Evolutionary conservation across 1,140 invertebrate species (phyloP), one percentile per base, ranked within the genome.

Genomic region (Homalodisca vitripennis): DNA sequence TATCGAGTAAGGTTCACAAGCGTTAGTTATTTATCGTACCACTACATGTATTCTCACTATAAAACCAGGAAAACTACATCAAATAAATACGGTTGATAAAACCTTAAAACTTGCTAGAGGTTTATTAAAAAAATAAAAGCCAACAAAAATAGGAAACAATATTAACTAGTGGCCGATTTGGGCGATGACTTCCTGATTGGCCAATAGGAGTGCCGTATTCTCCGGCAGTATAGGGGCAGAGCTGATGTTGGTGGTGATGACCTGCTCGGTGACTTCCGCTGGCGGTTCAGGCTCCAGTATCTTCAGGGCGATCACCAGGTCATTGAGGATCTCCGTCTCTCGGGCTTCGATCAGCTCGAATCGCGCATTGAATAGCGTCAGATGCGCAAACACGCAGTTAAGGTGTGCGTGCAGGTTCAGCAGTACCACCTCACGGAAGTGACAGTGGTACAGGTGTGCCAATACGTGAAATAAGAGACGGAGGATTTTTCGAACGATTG

Each of bases 361-460:
- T 10, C 83, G 80, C 72, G 86, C 91, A 87, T 88, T 95, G 83
- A 93, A 88, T 60, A 91, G 90, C 75, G 93, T 95, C 79, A 98
- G 89, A 85, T 98, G 96, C 80, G 92, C 92, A 85, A 98, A 98
- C 69, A 98, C 92, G 82, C 94, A 92, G 85, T 97, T 97, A 79
- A 97, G 88, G 83, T 98, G 94, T 77, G 93, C 88, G 83, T 98
- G 95, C 75, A 98, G 86, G 76, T 91, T 91, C 78, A 98, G 87
- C 74, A 94, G 86, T 76, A 94, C 91, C 76, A 98, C 89, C 84
- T 98, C 93, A 82, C 92, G 88, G 84, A 98, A 98, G 88, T 99
- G 97, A 82, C 92, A 92, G 82, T 97, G 94, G 85, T 98, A 98
- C 78, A 98, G 87, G 84, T 99, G 97, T 78, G 96, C 95, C 85